These are phyloP conservation scores for Brenthis daphne DNA, from an alignment of 2,888 invertebrate genomes.

Conservation along the genomic window DNA sequence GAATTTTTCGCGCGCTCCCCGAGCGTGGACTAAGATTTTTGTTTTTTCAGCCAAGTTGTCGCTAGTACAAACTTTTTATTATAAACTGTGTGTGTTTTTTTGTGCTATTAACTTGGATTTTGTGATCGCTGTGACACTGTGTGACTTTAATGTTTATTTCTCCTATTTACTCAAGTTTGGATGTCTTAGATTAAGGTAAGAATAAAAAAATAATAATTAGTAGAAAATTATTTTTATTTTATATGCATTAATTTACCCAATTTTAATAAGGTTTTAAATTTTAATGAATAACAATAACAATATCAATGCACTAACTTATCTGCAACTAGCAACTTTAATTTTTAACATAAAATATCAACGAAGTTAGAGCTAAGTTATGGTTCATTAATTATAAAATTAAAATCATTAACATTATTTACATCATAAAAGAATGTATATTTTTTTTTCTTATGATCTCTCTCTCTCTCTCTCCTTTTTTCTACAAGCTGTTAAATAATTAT, in stretches of 20 bases:
- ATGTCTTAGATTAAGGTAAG: slow-evolving; percentile 75
- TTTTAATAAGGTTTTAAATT: too few relatives aligned
- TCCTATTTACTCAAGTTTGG: slow-evolving; percentile 59
- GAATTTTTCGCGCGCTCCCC: slow-evolving; percentile 56
- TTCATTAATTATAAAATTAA: too few relatives aligned
- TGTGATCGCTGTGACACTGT: slow-evolving; percentile 56
- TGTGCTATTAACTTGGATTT: slow-evolving; percentile 53
- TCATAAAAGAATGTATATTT: too few relatives aligned
- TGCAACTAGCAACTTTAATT: too few relatives aligned
- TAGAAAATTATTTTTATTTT: slow-evolving; percentile 15
- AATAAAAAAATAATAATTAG: slow-evolving; percentile 24
- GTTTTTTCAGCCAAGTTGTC: slow-evolving; percentile 54
- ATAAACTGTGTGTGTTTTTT: slow-evolving; percentile 47
- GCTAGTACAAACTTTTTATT: slow-evolving; percentile 53
- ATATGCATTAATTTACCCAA: slow-evolving; percentile 12
- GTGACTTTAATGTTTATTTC: slow-evolving; percentile 48
- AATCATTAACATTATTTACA: too few relatives aligned
- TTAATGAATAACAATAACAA: neutral
- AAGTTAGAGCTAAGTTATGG: too few relatives aligned
- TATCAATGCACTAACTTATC: neutral
- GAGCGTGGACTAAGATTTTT: slow-evolving; percentile 48
- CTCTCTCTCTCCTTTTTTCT: too few relatives aligned
- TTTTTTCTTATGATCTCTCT: too few relatives aligned
- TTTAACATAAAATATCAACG: too few relatives aligned
- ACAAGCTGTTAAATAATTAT: too few relatives aligned